Evolutionary conservation across 2,797 vertebrate genomes (phyloP), one percentile per base, ranked within the genome.

Genomic region (Xyrichtys novacula): DNA sequence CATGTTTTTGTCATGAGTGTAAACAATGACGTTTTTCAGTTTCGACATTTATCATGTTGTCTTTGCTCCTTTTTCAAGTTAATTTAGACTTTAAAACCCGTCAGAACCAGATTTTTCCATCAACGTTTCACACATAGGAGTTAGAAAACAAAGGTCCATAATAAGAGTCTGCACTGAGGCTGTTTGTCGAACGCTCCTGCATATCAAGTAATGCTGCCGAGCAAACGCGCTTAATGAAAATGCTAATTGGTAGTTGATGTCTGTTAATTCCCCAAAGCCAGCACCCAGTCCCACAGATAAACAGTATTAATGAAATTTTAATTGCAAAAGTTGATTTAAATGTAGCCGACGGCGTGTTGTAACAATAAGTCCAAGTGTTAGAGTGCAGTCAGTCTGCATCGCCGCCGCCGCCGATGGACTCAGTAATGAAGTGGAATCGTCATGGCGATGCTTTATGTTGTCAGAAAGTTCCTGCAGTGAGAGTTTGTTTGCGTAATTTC

Each of bases 221-320:
- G 81, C 73, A 5, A 39, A 61, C 81, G 19, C 53, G 25, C 67
- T 78, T 92, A 91, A 91, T 93, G 88, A 91, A 91, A 86, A 85
- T 90, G 88, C 82, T 87, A 87, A 91, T 88, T 83, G 81, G 74
- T 76, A 44, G 77, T 78, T 82, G 90, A 85, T 88, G 87, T 77
- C 67, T 90, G 77, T 80, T 86, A 85, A 90, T 88, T 91, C 87
- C 87, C 85, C 34, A 55, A 78, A 85, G 86, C 74, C 67, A 49
- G 65, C 65, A 68, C 78, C 81, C 74, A 71, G 63, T 85, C 86
- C 75, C 55, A 28, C 74, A 56, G 85, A 90, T 84, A 84, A 90
- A 91, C 84, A 88, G 54, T 71, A 72, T 53, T 84, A 80, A 86
- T 85, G 75, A 80, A 69, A 78, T 73, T 86, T 92, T 88, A 88